Conservation (phyloP, 2,888 invertebrate species). For the Rugalucina vietnamica region DNA sequence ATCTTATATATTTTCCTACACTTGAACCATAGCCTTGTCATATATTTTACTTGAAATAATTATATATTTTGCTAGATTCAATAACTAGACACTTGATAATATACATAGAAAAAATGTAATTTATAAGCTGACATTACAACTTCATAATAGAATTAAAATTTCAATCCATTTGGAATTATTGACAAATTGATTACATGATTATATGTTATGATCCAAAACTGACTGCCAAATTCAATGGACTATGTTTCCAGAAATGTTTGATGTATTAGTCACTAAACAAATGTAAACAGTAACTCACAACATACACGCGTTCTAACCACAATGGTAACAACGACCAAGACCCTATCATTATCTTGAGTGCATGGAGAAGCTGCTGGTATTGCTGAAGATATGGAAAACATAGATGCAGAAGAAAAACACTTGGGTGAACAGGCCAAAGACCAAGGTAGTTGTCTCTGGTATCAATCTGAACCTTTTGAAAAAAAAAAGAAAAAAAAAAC, state of each 20-base stretch:
- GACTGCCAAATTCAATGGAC: background rate
- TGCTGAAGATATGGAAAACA: too few species aligned
- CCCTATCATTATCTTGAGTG: too few species aligned
- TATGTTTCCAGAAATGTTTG: background rate
- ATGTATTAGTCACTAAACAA: too few species aligned
- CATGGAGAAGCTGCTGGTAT: too few species aligned
- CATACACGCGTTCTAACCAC: too few species aligned
- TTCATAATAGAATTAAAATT: slow-evolving; percentile 41
- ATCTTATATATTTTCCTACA: background rate
- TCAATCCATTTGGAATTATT: slow-evolving; percentile 3
- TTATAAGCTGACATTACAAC: slow-evolving; percentile 41
- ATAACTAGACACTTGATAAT: background rate
- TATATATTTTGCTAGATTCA: slow-evolving; percentile 3
- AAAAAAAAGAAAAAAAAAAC: too few species aligned
- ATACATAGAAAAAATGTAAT: background rate
- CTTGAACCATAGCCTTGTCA: background rate
- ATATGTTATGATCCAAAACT: background rate
- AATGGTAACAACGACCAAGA: too few species aligned
- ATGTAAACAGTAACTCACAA: too few species aligned
- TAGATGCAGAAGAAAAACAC: too few species aligned
- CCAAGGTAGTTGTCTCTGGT: too few species aligned
- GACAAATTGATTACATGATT: background rate
- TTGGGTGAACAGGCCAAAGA: too few species aligned
- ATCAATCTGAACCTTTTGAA: too few species aligned
- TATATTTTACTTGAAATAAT: background rate